phyloP scores from a whole-genome alignment of 37 sponge, comb jelly and placozoan genomes.

The Beroe ovata region DNA sequence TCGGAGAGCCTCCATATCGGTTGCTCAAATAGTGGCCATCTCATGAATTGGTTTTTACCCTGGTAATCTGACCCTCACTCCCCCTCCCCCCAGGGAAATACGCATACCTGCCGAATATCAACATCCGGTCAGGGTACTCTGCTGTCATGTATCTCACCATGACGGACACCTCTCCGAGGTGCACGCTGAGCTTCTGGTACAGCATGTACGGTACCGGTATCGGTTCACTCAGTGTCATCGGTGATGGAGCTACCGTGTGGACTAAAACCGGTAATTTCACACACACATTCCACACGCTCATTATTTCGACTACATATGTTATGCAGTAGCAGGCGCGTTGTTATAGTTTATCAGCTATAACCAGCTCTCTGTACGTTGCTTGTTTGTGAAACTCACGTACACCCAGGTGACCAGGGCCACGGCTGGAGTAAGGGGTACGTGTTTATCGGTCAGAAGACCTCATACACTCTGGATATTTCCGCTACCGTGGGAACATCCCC shows the following conservation, averaged over 20 bases:
- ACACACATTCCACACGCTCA: too few relatives aligned
- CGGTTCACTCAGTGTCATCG: conserved; percentile 56
- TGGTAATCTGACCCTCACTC: too few relatives aligned
- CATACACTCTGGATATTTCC: conserved; percentile 27
- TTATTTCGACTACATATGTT: too few relatives aligned
- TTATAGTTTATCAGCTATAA: too few relatives aligned
- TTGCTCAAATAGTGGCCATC: too few relatives aligned
- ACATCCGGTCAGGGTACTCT: not conserved
- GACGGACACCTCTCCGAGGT: conserved; percentile 51
- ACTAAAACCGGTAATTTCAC: conserved; percentile 14
- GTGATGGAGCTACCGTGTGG: conserved; percentile 48
- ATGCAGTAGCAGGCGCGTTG: too few relatives aligned
- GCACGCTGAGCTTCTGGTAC: conserved; percentile 68
- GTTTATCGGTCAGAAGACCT: conserved; percentile 33
- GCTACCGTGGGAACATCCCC: conserved; percentile 33
- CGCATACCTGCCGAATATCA: conserved; percentile 50
- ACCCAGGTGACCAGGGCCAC: conserved; percentile 53
- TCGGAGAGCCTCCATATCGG: too few relatives aligned
- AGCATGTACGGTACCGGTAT: conserved; percentile 67
- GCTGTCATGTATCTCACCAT: conserved; percentile 53
- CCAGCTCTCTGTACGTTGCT: too few relatives aligned
- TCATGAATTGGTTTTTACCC: too few relatives aligned
- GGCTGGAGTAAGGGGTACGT: conserved; percentile 63
- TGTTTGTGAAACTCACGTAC: too few relatives aligned
- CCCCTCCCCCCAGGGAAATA: conserved; percentile 63